These are phyloP conservation scores for Cerceris ruficornis DNA, from an alignment of 2,888 invertebrate genomes.

Conservation along the genomic window DNA sequence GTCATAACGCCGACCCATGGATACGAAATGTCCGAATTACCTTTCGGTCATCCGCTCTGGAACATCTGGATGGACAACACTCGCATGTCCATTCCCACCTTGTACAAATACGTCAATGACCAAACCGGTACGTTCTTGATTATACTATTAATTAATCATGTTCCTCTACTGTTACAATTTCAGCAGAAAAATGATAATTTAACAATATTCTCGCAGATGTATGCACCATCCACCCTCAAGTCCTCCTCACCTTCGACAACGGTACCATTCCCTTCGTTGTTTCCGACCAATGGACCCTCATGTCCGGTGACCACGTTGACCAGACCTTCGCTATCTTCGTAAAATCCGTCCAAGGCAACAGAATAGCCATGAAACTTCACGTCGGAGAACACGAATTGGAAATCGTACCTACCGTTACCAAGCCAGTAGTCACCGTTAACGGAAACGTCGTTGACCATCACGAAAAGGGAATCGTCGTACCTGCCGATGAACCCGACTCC, in stretches of 20 bases:
- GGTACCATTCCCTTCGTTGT: constrained; percentile 57
- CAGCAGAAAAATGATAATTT: constrained; percentile 8
- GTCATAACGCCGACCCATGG: constrained; percentile 70
- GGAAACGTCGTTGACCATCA: background rate
- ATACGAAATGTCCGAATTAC: constrained; percentile 42
- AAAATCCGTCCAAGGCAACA: constrained; percentile 68
- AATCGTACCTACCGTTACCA: constrained; percentile 50
- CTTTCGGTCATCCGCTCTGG: constrained; percentile 41
- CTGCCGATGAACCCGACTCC: constrained; percentile 20
- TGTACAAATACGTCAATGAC: constrained; percentile 14
- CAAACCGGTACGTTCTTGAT: constrained; percentile 34
- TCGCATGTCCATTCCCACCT: constrained; percentile 13
- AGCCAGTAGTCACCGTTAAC: constrained; percentile 55
- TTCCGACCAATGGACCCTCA: constrained; percentile 75
- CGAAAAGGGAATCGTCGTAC: constrained; percentile 57
- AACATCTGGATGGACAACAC: constrained; percentile 48
- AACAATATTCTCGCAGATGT: constrained; percentile 64
- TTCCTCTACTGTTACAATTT: background rate
- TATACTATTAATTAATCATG: background rate
- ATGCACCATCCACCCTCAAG: constrained; percentile 72
- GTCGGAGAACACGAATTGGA: constrained; percentile 55
- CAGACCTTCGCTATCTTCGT: constrained; percentile 75
- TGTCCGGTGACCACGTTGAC: constrained; percentile 71
- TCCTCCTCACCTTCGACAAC: constrained; percentile 65
- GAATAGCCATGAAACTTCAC: constrained; percentile 62